Conservation (phyloP, 1,140 invertebrate genomes). For the Drosophila burlai region DNA sequence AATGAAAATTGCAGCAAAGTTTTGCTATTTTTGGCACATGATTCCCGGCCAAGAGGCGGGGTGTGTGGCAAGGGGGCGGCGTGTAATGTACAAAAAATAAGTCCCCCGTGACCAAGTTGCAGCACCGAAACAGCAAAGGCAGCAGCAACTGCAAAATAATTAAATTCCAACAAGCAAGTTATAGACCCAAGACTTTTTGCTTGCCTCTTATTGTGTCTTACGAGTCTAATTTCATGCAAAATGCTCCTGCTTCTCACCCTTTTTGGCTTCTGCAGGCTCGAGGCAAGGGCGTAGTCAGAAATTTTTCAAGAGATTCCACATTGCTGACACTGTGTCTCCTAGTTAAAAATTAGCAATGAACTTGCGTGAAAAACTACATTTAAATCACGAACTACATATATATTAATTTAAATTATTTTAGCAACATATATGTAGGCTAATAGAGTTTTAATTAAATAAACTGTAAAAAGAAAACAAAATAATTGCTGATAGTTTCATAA, state of each 20-base stretch:
- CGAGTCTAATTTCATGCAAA: slow-evolving; percentile 74
- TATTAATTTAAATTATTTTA: neutral
- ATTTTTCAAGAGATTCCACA: neutral
- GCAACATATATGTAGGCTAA: neutral
- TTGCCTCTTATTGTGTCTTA: slow-evolving; percentile 54
- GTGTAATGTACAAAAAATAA: slow-evolving; percentile 79
- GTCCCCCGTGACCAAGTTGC: slow-evolving; percentile 66
- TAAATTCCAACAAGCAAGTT: slow-evolving; percentile 74
- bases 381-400: neutral
- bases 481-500: neutral
- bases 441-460: neutral
- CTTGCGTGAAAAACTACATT: neutral
- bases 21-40: slow-evolving; percentile 64
- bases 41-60: slow-evolving; percentile 8
- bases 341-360: neutral
- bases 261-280: neutral
- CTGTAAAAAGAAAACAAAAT: neutral
- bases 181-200: slow-evolving; percentile 66
- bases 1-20: slow-evolving; percentile 56
- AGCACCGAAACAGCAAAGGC: slow-evolving; percentile 28
- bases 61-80: slow-evolving; percentile 4
- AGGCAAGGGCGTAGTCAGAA: slow-evolving; percentile 1
- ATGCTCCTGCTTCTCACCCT: slow-evolving; percentile 18
- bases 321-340: too few species aligned
- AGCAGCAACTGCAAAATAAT: slow-evolving; percentile 74